phyloP scores from a whole-genome alignment of 2,797 vertebrate genomes.

The Mormyrus proboscirostris region DNA sequence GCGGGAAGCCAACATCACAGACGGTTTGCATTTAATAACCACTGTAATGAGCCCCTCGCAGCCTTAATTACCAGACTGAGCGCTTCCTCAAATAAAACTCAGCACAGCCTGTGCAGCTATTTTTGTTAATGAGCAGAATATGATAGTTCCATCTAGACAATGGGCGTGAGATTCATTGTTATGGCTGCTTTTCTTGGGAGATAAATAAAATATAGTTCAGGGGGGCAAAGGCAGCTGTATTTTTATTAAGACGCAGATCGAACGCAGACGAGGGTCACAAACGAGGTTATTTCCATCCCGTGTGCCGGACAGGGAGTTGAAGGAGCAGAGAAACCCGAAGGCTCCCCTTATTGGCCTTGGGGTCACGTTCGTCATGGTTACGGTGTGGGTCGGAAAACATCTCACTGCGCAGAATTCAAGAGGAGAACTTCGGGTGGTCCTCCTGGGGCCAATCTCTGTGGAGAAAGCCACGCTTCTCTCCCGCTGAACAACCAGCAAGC shows the following conservation, averaged over 20 bases:
- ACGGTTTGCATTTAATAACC: not conserved
- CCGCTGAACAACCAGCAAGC: not conserved
- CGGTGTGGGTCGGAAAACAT: not conserved
- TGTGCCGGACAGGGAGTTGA: not conserved
- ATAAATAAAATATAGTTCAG: not conserved
- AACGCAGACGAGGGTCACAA: not conserved
- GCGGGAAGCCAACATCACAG: not conserved
- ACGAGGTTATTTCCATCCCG: not conserved
- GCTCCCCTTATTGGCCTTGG: not conserved
- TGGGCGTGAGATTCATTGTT: slow-evolving; percentile 2
- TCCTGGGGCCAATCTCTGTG: not conserved
- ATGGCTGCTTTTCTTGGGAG: not conserved
- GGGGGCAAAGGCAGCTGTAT: not conserved
- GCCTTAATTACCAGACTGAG: not conserved
- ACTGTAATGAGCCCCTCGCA: not conserved
- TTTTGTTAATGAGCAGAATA: slow-evolving; percentile 7
- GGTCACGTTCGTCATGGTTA: not conserved
- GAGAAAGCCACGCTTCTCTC: not conserved
- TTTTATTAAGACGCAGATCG: not conserved
- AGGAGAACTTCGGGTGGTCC: not conserved
- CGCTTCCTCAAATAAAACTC: slow-evolving; percentile 3
- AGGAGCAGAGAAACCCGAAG: not conserved
- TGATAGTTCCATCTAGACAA: not conserved
- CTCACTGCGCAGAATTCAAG: not conserved
- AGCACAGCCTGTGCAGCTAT: not conserved